Evolutionary conservation across 2,888 invertebrate genomes (phyloP), one percentile per base, ranked within the genome.

Genomic region (Blomia tropicalis): DNA sequence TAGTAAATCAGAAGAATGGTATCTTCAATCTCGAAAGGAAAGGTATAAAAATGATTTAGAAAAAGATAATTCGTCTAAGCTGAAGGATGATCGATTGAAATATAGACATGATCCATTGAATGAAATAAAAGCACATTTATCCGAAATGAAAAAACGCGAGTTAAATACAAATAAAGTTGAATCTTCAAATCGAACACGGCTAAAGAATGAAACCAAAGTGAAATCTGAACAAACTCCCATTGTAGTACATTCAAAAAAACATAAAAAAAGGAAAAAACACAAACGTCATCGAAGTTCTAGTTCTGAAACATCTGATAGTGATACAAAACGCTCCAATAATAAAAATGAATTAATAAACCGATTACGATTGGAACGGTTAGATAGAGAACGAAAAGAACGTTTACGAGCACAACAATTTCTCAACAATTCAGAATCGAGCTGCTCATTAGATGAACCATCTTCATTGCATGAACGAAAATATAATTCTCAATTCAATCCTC

Each of bases 401-500:
- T 73, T 77, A 59, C 82, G 79, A 72, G 80, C 85, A 3, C 81
- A 85, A 69, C 74, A 78, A 64, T 76, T 92, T 60, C 73, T 93
- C 62, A 81, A 80, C n/a, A 60, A 62, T 51, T 41, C 53, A 7
- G 54, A 54, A 17, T 77, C 78, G 58, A 67, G 72, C 4, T 64
- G 71, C 54, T 66, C 69, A n/a, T 69, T 71, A 58, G 66, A 68
- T 63, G 63, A 65, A 69, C 71, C 66, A 4, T 4, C 29, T 2
- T 62, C 66, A 60, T 73, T 73, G 17, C 74, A 83, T 29, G 79
- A 81, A 67, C 84, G 86, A 70, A 87, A 85, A 75, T 96, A 96
- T 72, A 92, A 92, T 76, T 91, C 91, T 2, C 93, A 95, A 73
- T 96, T 91, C 74, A 95, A 93, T 77, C 96, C 96, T 31, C 75